Conservation (phyloP, 2,113 vertebrate genomes). For the Ramphastos sulfuratus region DNA sequence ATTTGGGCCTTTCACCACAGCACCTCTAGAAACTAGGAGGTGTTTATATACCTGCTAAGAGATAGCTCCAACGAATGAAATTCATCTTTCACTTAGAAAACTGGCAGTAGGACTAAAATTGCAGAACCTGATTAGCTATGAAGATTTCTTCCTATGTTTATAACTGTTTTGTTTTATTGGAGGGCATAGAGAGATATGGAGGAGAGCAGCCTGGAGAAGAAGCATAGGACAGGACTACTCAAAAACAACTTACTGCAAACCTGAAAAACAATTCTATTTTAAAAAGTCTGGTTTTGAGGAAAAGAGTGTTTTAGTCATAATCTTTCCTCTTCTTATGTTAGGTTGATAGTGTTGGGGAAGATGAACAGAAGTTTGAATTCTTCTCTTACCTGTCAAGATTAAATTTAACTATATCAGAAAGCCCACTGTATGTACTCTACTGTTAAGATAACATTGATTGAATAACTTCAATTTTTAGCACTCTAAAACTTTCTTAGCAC, state of each 20-base stretch:
- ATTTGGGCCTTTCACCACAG: no score
- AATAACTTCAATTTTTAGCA: neutral
- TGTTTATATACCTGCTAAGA: neutral
- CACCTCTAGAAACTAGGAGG: neutral
- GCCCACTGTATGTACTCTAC: neutral
- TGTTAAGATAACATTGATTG: neutral
- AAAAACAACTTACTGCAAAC: neutral
- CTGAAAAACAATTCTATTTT: neutral
- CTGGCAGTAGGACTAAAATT: neutral
- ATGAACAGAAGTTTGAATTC: neutral
- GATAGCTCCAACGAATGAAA: neutral
- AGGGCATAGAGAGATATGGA: rapidly evolving
- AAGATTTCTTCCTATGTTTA: neutral
- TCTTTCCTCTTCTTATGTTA: neutral
- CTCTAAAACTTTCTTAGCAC: neutral
- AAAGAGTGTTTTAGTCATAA: neutral
- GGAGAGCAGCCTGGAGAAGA: neutral
- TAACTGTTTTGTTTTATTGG: neutral
- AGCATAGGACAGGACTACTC: neutral
- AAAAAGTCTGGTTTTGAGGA: neutral
- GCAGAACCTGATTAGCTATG: neutral
- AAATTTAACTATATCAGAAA: neutral
- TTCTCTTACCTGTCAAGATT: neutral
- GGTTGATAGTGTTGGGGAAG: neutral
- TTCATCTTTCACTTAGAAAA: neutral